Evolutionary conservation across 2,888 invertebrate genomes (phyloP), one percentile per base, ranked within the genome.

Genomic region (Drosophila kokeensis): DNA sequence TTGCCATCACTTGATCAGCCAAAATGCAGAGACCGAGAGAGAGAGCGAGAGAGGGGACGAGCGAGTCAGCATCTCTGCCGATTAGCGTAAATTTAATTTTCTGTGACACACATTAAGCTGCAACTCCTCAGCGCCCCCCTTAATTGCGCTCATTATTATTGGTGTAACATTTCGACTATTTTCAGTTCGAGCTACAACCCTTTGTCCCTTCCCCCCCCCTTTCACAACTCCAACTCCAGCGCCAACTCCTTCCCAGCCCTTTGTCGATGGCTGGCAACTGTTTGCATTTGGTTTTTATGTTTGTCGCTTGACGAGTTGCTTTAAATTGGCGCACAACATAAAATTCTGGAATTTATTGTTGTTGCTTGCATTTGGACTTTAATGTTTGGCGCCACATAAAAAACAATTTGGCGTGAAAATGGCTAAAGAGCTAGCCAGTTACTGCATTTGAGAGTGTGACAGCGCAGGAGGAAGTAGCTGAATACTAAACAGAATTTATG

Each of bases 121-220:
- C 76, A 77, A 68, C 76, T 66, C 30, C 34, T 42, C 50, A 40
- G 24, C 40, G 13, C 29, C 30, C 15, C 38, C 21, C 73, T 77
- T 87, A 88, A 87, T 87, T 87, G 82, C 83, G 76, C 82, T 86
- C 87, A 88, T 88, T 86, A 88, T 88, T 88, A 81, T 86, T 73
- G 83, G 78, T 80, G 88, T 82, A 87, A 72, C 75, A 86, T 74
- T 76, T 52, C 50, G 59, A 77, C 69, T 64, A 72, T 64, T 61
- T 69, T 42, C 59, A 61, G 62, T 57, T 29, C 24, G 42, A 38
- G 59, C 11, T 21, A 29, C 69, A 69, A 69, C 71, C 69, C 74
- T 57, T 69, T 77, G 34, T 7, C 11, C 27, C 53, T 21, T 21
- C n/a, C 32, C 11, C 4, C 10, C 15, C 45, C 30, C 6, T 15